These are phyloP conservation scores for Drosophila leonis DNA, from an alignment of 2,888 invertebrate species.

Conservation along the genomic window DNA sequence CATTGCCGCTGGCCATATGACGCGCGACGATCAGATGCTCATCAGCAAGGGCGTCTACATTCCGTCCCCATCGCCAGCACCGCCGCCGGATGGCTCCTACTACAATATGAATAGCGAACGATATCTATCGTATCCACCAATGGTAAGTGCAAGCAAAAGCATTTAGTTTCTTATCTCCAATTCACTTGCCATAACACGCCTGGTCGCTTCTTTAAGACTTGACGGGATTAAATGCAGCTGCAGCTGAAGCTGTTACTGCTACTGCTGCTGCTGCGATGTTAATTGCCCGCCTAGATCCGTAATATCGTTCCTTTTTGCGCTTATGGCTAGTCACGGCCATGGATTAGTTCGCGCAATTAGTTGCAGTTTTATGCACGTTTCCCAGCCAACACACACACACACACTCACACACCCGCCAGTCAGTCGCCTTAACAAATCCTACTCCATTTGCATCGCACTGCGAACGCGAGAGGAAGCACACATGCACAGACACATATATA, in stretches of 20 bases:
- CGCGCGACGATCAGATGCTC: slow-evolving; percentile 86
- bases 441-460: slow-evolving; percentile 57
- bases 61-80: slow-evolving; percentile 89
- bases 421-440: slow-evolving; percentile 41
- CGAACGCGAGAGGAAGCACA: slow-evolving; percentile 12
- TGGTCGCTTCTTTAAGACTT: slow-evolving; percentile 36
- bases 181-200: slow-evolving; percentile 30
- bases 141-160: slow-evolving; percentile 79
- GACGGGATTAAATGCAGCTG: slow-evolving; percentile 42
- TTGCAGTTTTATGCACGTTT: slow-evolving; percentile 60
- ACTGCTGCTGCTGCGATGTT: slow-evolving; percentile 37
- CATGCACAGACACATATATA: background rate
- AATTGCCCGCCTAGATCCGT: slow-evolving; percentile 62
- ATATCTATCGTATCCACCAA: slow-evolving; percentile 92
- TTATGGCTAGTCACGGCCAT: slow-evolving; percentile 73
- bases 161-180: slow-evolving; percentile 7
- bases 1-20: slow-evolving; percentile 62
- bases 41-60: slow-evolving; percentile 85
- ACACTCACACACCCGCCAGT: background rate
- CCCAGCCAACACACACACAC: slow-evolving; percentile 3
- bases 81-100: slow-evolving; percentile 91
- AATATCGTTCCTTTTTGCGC: slow-evolving; percentile 28
- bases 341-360: slow-evolving; percentile 81
- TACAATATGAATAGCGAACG: slow-evolving; percentile 92
- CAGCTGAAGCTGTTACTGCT: background rate